Percentiles rank a stretch among this genome's conserved stretches.
Evolutionary conservation across 2,797 vertebrate genomes (phyloP).

Genomic region (Pogoniulus pusillus): DNA sequence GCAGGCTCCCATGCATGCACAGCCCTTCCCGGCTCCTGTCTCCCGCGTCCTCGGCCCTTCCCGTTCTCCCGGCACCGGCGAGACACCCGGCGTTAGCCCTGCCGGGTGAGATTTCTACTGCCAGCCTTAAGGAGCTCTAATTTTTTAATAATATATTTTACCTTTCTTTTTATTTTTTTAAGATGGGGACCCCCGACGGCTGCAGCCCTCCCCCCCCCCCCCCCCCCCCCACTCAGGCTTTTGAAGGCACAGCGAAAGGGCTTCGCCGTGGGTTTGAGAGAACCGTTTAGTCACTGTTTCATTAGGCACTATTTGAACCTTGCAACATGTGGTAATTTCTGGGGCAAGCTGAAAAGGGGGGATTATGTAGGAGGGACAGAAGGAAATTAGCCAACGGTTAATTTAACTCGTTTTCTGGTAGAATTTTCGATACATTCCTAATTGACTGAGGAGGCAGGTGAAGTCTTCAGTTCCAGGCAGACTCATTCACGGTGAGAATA

Average conservation of each 20-base stretch:
- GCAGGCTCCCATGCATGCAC: no score
- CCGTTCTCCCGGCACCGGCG: not conserved
- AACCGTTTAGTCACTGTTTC: constrained; percentile 96
- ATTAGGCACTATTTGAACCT: constrained; percentile 98
- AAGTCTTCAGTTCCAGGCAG: constrained; percentile 93
- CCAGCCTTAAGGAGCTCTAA: constrained; percentile 75
- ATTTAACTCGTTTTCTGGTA: constrained; percentile 98
- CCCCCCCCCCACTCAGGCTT: no score
- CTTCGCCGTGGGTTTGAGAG: constrained; percentile 81
- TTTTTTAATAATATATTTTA: no score
- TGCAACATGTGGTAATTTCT: constrained; percentile 98
- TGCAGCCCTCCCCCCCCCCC: constrained; percentile 78
- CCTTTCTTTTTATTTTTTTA: not conserved
- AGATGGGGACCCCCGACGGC: constrained; percentile 76
- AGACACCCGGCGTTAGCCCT: constrained; percentile 56
- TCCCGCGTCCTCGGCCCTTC: no score
- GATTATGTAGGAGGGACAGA: constrained; percentile 93
- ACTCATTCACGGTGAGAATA: constrained; percentile 91
- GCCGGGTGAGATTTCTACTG: constrained; percentile 82
- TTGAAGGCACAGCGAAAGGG: constrained; percentile 86
- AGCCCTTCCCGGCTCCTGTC: not conserved
- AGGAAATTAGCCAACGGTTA: constrained; percentile 97
- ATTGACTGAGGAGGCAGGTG: constrained; percentile 99
- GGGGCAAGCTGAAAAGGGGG: constrained; percentile 89
- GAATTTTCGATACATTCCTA: constrained; percentile 99